Conservation (phyloP, 2,113 vertebrate species). For the Cariama cristata region DNA sequence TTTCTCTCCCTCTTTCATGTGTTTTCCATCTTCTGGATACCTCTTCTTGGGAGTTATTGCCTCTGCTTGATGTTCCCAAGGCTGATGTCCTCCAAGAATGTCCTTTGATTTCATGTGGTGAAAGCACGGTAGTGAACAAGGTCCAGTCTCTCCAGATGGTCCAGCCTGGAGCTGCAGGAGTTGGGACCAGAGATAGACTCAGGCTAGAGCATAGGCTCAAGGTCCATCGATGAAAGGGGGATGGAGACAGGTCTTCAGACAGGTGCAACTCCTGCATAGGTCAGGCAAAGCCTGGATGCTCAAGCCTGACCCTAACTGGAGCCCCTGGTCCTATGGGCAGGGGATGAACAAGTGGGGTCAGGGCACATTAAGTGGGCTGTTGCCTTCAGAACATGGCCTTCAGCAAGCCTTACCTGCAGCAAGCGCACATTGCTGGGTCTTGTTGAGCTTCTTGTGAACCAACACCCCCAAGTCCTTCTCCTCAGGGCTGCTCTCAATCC, state of each 20-base stretch:
- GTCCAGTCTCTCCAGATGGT: not conserved
- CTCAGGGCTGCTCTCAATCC: too few relatives aligned
- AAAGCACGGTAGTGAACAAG: not conserved
- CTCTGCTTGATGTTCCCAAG: not conserved
- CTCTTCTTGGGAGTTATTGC: not conserved
- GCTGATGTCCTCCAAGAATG: not conserved
- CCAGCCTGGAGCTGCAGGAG: not conserved
- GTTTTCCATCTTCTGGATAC: not conserved
- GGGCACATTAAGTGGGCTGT: too few relatives aligned
- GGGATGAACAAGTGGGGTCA: not conserved
- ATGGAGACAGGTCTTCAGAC: not conserved
- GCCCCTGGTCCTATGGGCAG: not conserved
- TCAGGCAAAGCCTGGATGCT: not conserved
- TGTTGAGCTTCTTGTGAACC: too few relatives aligned
- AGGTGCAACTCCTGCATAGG: not conserved
- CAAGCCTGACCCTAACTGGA: too few relatives aligned
- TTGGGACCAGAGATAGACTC: not conserved
- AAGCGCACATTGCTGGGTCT: too few relatives aligned
- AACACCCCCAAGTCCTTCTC: too few relatives aligned
- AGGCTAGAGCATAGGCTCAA: not conserved
- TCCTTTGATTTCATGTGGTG: not conserved
- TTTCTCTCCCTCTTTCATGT: not conserved
- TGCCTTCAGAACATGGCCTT: too few relatives aligned
- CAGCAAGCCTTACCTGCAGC: too few relatives aligned
- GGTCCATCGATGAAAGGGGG: not conserved